Base-by-base conservation (phyloP, 1,140 invertebrate genomes). In the Maconellicoccus hirsutus region DNA sequence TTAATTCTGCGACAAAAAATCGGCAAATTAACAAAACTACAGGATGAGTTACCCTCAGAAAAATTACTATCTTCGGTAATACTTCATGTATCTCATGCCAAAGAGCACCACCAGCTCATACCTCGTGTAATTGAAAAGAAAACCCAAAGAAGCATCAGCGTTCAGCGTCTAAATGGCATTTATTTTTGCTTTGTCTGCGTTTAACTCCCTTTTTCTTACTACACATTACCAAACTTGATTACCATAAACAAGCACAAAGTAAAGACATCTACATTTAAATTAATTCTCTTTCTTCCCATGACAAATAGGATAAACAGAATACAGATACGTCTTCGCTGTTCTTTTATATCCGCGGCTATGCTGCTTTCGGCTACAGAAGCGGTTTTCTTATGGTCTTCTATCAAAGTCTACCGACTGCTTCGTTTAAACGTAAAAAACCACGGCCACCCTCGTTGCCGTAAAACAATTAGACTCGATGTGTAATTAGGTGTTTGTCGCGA, bases 201-300 rank as follows among this genome's bases (percentile, higher is more conserved):
- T 66, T 66, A 66, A 66, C 61, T 66, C 61, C 61, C 61, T 59
- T 33, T 52, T 52, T 52, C 42, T 66, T 66, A 23, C 2, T 66
- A 66, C 61, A 66, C 61, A 66, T 66, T 66, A 66, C 25, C 25
- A 23, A n/a, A 23, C 61, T 25, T 66, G 61, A 66, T 66, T 66
- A 66, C 61, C 61, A 66, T 66, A 66, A 66, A 66, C 61, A 66
- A 66, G 61, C 61, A 26, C 61, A 66, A 26, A 66, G 61, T 66
- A 66, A 66, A 66, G 61, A 66, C 61, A 66, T 66, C 61, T 66
- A 66, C 61, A 66, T 66, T 66, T 66, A 66, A 66, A 66, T 66
- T 66, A 66, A 66, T 66, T 66, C 61, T 66, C 61, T 66, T 23
- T 66, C 16, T 16, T 66, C 25, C 22, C 61, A 66, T 66, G 61